Conservation (phyloP, 2,888 invertebrate genomes). For the Coecobrya sp. region DNA sequence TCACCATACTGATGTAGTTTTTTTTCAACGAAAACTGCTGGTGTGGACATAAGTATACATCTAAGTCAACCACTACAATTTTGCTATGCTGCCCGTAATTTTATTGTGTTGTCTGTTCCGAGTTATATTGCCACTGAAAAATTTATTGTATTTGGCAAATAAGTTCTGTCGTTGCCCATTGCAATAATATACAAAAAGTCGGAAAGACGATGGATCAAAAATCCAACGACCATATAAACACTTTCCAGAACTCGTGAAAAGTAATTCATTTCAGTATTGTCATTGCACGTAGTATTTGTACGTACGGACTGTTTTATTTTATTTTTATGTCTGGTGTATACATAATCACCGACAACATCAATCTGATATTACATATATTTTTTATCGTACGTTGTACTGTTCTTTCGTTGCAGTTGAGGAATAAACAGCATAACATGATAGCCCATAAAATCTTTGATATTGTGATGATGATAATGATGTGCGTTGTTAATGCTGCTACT, state of each 20-base stretch:
- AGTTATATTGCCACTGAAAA: background rate
- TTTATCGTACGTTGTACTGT: background rate
- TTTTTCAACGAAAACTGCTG: too few relatives aligned
- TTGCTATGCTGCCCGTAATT: background rate
- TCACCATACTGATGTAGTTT: background rate
- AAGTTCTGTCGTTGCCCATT: too few relatives aligned
- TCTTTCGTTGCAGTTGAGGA: background rate
- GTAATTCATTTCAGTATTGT: background rate
- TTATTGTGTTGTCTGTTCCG: background rate
- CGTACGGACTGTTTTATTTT: background rate
- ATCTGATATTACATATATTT: background rate
- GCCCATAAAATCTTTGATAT: conserved; percentile 28
- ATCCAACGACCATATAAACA: background rate
- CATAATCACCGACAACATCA: conserved; percentile 30
- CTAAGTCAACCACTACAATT: background rate
- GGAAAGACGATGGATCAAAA: background rate
- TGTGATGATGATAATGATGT: conserved; percentile 47
- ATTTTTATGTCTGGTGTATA: conserved; percentile 9
- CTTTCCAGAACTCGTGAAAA: background rate
- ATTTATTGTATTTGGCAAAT: conserved; percentile 6
- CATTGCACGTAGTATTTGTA: background rate
- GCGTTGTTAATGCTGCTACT: background rate
- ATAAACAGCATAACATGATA: conserved; percentile 1
- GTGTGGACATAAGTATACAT: too few relatives aligned
- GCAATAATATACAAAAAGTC: background rate